phyloP scores from a whole-genome alignment of 1,140 invertebrate genomes.

The Ceratina japonica region DNA sequence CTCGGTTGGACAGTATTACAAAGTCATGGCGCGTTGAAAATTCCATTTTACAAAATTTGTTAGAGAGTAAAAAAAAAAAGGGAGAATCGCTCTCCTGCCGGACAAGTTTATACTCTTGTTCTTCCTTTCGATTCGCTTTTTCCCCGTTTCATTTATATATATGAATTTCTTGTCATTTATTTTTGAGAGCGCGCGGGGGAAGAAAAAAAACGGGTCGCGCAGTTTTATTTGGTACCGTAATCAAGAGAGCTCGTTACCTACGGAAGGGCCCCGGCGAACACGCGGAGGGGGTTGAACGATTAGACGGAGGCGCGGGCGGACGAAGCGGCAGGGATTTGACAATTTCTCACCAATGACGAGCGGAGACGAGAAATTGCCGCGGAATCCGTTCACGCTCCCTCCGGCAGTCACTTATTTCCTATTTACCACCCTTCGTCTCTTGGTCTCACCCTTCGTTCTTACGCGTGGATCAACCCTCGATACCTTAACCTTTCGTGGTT shows the following conservation, averaged over 20 bases:
- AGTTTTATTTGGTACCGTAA: slow-evolving; percentile 50
- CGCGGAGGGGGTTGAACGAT: slow-evolving; percentile 20
- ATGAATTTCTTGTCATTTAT: no score
- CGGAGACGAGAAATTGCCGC: slow-evolving; percentile 76
- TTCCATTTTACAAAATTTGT: slow-evolving; percentile 59
- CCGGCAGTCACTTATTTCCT: slow-evolving; percentile 79
- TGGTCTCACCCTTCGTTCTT: slow-evolving; percentile 52
- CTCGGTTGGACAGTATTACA: slow-evolving; percentile 37
- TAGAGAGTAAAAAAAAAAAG: slow-evolving; percentile 33
- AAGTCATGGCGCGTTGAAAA: slow-evolving; percentile 56
- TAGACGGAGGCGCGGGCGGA: neutral
- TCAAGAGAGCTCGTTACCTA: slow-evolving; percentile 57
- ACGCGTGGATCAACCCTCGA: slow-evolving; percentile 63
- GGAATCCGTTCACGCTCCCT: slow-evolving; percentile 76
- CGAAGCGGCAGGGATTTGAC: slow-evolving; percentile 70
- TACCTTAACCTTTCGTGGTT: slow-evolving; percentile 64
- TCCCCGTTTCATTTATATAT: neutral
- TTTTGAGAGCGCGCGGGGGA: neutral
- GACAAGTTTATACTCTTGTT: no score
- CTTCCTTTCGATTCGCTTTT: neutral
- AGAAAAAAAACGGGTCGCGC: slow-evolving; percentile 10
- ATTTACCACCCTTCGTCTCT: slow-evolving; percentile 72
- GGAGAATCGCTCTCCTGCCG: no score
- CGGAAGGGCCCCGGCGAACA: slow-evolving; percentile 7
- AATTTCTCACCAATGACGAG: slow-evolving; percentile 77